These are phyloP conservation scores for Muraenolepis orangiensis DNA, from an alignment of 2,797 vertebrate genomes.

Conservation along the genomic window DNA sequence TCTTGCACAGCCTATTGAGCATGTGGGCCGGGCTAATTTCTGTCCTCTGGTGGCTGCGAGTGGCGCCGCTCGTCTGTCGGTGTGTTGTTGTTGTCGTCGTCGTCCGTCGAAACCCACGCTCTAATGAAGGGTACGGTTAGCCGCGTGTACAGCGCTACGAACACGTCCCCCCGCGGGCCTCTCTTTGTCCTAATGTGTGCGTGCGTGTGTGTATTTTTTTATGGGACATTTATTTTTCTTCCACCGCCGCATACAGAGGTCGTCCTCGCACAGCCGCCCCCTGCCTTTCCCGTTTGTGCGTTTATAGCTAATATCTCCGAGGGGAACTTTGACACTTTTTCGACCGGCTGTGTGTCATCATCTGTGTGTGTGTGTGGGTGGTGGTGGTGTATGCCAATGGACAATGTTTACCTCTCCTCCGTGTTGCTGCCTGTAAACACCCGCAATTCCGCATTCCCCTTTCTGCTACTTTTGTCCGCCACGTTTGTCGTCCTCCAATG, in stretches of 20 bases:
- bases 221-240: background rate
- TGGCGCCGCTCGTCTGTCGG: slow-evolving; percentile 39
- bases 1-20: slow-evolving; percentile 63
- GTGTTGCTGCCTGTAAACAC: too few relatives aligned
- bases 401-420: too few relatives aligned
- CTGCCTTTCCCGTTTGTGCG: background rate
- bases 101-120: background rate
- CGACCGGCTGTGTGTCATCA: too few relatives aligned
- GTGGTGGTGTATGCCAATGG: too few relatives aligned
- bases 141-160: slow-evolving; percentile 16
- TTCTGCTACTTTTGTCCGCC: too few relatives aligned
- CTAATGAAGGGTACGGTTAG: slow-evolving; percentile 38
- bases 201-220: slow-evolving; percentile 9
- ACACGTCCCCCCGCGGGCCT: background rate
- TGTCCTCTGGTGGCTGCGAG: slow-evolving; percentile 55
- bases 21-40: slow-evolving; percentile 61
- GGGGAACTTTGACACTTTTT: too few relatives aligned
- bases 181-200: background rate
- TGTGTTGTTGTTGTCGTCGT: slow-evolving; percentile 18
- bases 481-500: too few relatives aligned
- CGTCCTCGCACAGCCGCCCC: background rate
- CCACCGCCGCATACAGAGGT: too few relatives aligned
- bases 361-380: too few relatives aligned
- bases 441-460: too few relatives aligned
- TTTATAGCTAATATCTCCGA: background rate